Evolutionary conservation across 2,888 invertebrate genomes (phyloP), one percentile per base, ranked within the genome.

Genomic region (Acrocyrtus sp.): DNA sequence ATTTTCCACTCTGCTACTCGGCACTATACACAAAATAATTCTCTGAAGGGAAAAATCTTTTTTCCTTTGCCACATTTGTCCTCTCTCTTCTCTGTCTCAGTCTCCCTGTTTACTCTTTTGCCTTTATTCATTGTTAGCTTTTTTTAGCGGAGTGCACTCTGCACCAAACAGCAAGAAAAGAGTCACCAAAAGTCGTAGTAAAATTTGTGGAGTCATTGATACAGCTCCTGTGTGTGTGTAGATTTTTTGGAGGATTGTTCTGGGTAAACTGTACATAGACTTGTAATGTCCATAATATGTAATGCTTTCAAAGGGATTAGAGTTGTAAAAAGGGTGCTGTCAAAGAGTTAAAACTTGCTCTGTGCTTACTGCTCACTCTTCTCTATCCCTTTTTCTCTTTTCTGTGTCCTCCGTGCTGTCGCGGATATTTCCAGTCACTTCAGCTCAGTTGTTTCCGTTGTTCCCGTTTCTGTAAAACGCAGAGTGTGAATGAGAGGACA

Each of bases 401-500:
- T 29, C 47, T 27, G 39, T 26, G 3, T 15, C 27, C 50, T 34
- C 50, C 8, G n/a, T n/a, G n/a, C n/a, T n/a, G n/a, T n/a, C n/a
- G n/a, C n/a, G n/a, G n/a, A n/a, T n/a, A n/a, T n/a, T n/a, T n/a
- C n/a, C n/a, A n/a, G n/a, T n/a, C n/a, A n/a, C n/a, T n/a, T n/a
- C n/a, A n/a, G n/a, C n/a, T n/a, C n/a, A n/a, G n/a, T n/a, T n/a
- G n/a, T n/a, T n/a, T 17, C 12, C 15, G 47, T 66, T 48, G 15
- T 45, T 24, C 24, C 10, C 47, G 12, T 53, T 43, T 19, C 27
- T 21, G 26, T 6, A 24, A 51, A n/a, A 51, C 22, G 24, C 34
- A 47, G 51, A 58, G 78, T 75, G 77, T 77, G 78, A 79, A 77
- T 69, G 72, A 74, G 74, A 74, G 60, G 75, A 78, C 75, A 70